phyloP scores from a whole-genome alignment of 2,888 invertebrate species.

The Anoplius nigerrimus region DNA sequence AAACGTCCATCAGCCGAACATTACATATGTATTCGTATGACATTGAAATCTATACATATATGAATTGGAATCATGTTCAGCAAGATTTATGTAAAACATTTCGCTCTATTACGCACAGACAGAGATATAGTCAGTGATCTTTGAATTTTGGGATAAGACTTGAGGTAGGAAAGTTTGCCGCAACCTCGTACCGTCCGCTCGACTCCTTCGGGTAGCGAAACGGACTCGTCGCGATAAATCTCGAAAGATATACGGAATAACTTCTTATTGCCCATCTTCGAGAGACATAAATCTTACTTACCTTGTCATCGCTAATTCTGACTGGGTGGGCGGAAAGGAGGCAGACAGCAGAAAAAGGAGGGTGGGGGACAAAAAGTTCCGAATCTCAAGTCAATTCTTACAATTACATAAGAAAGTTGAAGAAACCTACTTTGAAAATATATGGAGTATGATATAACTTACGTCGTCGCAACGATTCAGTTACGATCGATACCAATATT shows the following conservation, averaged over 20 bases:
- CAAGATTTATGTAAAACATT: too few relatives aligned
- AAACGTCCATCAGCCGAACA: too few relatives aligned
- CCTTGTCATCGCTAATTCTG: conserved; percentile 50
- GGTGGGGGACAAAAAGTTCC: background rate
- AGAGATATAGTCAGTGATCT: too few relatives aligned
- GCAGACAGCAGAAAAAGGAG: background rate
- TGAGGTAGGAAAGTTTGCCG: too few relatives aligned
- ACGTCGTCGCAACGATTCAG: too few relatives aligned
- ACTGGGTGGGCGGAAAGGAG: background rate
- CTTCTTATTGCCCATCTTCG: conserved; percentile 49
- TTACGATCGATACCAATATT: too few relatives aligned
- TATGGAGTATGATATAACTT: too few relatives aligned
- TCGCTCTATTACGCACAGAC: too few relatives aligned
- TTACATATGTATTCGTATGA: too few relatives aligned
- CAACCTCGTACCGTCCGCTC: background rate
- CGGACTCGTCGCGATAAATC: conserved; percentile 49
- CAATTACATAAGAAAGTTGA: background rate
- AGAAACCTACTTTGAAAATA: background rate
- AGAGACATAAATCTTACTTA: conserved; percentile 42
- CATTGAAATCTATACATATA: too few relatives aligned
- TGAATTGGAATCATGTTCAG: too few relatives aligned
- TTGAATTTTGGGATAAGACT: too few relatives aligned
- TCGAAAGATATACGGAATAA: conserved; percentile 55
- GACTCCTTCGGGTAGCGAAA: conserved; percentile 12
- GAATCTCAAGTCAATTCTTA: background rate